A percentile compares a stretch with the other conserved stretches of the same genome.
phyloP scores from a whole-genome alignment of 30 jellyfish, hydroid and myxozoan genomes.

The Hydractinia echinata region DNA sequence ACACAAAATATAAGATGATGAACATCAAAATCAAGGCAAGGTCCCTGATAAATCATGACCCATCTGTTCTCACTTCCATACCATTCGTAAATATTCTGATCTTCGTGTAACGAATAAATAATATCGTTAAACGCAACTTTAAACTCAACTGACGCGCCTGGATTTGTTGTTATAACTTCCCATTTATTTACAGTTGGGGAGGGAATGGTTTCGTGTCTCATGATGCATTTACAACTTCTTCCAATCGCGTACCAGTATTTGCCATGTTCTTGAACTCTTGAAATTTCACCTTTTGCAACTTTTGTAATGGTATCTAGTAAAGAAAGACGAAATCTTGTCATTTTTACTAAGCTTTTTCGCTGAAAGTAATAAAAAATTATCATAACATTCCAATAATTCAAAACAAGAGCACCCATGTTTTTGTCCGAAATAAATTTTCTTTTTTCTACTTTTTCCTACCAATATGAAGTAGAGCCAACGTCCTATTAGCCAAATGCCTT shows the following conservation, averaged over 20 bases:
- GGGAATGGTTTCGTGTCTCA: not conserved
- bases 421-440: no score
- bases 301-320: not conserved
- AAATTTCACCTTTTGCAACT: not conserved
- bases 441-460: no score
- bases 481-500: no score
- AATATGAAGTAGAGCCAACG: no score
- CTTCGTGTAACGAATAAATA: constrained; percentile 9
- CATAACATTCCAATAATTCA: no score
- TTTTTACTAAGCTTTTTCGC: no score
- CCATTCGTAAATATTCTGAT: constrained; percentile 10
- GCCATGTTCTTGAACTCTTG: not conserved
- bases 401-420: no score
- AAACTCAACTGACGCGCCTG: constrained; percentile 14
- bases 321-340: no score
- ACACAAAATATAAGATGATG: not conserved
- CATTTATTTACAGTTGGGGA: not conserved
- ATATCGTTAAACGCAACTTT: not conserved
- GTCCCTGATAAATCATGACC: not conserved
- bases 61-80: not conserved
- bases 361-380: no score
- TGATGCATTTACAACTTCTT: not conserved
- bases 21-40: not conserved
- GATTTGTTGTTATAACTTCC: not conserved
- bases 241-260: constrained; percentile 1